Evolutionary conservation across 2,888 invertebrate species (phyloP).

Genomic region (Megaustenia siamemsis): DNA sequence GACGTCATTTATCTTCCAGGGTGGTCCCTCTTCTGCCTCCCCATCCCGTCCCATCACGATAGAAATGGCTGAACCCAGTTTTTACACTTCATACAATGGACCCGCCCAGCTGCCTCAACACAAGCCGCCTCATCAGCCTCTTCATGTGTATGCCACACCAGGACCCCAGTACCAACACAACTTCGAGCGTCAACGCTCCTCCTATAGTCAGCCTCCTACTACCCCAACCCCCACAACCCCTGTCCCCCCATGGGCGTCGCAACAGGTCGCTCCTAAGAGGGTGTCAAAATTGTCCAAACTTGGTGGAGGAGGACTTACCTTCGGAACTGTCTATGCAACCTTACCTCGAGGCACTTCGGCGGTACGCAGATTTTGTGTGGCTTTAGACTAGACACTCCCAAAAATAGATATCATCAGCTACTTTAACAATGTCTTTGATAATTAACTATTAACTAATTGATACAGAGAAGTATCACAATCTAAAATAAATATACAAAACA

Average conservation of each 20-base stretch:
- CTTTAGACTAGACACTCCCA: too few relatives aligned
- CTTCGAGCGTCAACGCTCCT: constrained; percentile 48
- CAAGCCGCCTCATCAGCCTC: constrained; percentile 45
- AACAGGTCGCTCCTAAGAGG: constrained; percentile 64
- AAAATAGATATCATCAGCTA: too few relatives aligned
- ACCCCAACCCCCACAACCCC: constrained; percentile 62
- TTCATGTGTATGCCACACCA: constrained; percentile 53
- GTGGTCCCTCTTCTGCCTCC: neutral
- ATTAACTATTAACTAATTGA: too few relatives aligned
- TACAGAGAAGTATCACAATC: too few relatives aligned
- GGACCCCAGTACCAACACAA: constrained; percentile 55
- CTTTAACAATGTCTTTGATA: too few relatives aligned
- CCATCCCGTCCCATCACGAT: constrained; percentile 34
- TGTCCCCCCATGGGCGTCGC: constrained; percentile 58
- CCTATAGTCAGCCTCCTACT: constrained; percentile 59
- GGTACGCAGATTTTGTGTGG: constrained; percentile 51
- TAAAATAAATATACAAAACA: too few relatives aligned
- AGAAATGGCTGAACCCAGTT: constrained; percentile 24
- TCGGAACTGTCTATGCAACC: constrained; percentile 49
- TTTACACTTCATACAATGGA: constrained; percentile 2
- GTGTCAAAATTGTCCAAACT: constrained; percentile 67
- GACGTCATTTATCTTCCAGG: constrained; percentile 42
- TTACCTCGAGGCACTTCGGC: constrained; percentile 50
- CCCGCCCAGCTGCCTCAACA: constrained; percentile 15
- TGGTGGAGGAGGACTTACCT: constrained; percentile 69